Base-by-base conservation (phyloP, 2,797 vertebrate genomes). In the Knipowitschia caucasica region DNA sequence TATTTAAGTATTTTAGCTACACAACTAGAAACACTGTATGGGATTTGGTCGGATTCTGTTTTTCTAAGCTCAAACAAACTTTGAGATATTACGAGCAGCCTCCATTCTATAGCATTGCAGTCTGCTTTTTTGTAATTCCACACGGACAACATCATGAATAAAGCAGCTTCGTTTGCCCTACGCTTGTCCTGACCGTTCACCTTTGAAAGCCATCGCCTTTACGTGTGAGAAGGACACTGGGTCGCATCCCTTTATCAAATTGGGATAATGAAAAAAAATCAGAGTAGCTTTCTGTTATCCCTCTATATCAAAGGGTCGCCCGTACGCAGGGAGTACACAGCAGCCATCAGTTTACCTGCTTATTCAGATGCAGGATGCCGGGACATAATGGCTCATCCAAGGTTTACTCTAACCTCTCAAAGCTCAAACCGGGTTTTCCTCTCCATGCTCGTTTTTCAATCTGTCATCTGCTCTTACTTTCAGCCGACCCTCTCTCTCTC, bases 401-500 rank as follows among this genome's bases (percentile, higher is more conserved):
- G 67, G 72, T 83, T 82, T 72, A 70, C 77, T 59, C 81, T 81
- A 81, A 82, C 69, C 85, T 81, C 81, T 85, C 78, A 57, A n/a
- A 56, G 67, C 78, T 88, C 81, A 89, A 85, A 86, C 76, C 80
- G 64, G 79, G 84, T 88, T 89, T 90, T 86, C 71, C 67, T 83
- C 63, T 71, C 75, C 47, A 39, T 45, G 62, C 81, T 86, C 82
- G 72, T 90, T 89, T 88, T 89, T 91, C 89, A 88, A 79, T 59
- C 70, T 90, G 88, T 89, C 88, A 88, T 75, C 78, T 68, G 56
- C 77, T 79, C 78, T 74, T 74, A 83, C 82, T 83, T 81, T 86
- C 84, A 79, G 70, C 69, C 61, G 44, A 70, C 77, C 71, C 74
- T 75, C 79, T 67, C 68, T 69, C 70, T 66, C 67, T 67, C 66